A percentile compares a stretch with the other conserved stretches of the same genome.
These are phyloP conservation scores for Meiosimyza platycephala DNA, from an alignment of 2,888 invertebrate species.

Conservation along the genomic window DNA sequence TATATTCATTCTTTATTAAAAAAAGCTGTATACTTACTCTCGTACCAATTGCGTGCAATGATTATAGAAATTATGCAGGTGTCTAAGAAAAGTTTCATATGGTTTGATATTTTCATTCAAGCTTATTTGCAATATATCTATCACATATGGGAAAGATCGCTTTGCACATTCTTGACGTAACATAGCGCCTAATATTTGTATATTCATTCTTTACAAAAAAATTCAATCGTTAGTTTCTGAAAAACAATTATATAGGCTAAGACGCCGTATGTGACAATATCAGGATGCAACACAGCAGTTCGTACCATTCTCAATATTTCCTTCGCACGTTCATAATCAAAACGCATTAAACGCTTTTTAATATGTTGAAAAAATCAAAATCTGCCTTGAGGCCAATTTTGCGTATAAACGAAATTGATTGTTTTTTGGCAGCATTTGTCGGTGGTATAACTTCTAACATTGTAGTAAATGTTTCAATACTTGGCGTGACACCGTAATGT, in stretches of 20 bases:
- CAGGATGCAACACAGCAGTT: slow-evolving; percentile 72
- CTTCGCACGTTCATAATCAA: slow-evolving; percentile 77
- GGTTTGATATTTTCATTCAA: slow-evolving; percentile 73
- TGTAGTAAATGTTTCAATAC: no score
- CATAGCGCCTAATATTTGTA: slow-evolving; percentile 81
- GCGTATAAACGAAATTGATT: no score
- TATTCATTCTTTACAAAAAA: slow-evolving; percentile 72
- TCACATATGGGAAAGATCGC: slow-evolving; percentile 75
- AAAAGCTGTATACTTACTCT: slow-evolving; percentile 63
- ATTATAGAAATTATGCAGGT: slow-evolving; percentile 74
- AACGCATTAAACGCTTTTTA: slow-evolving; percentile 79
- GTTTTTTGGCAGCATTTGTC: slow-evolving; percentile 76
- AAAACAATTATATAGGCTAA: slow-evolving; percentile 69
- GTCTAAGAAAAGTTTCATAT: slow-evolving; percentile 72
- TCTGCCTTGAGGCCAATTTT: slow-evolving; percentile 75
- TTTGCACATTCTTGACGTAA: slow-evolving; percentile 74
- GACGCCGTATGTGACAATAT: slow-evolving; percentile 88
- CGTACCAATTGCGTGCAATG: slow-evolving; percentile 70
- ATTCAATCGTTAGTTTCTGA: not conserved
- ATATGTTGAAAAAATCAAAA: slow-evolving; percentile 87
- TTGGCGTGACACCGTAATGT: no score
- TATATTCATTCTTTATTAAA: no score
- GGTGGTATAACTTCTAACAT: no score
- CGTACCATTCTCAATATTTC: slow-evolving; percentile 72
- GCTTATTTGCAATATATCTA: slow-evolving; percentile 76